Evolutionary conservation across 2,113 vertebrate species (phyloP), one percentile per base, ranked within the genome.

Genomic region (Gadus macrocephalus): DNA sequence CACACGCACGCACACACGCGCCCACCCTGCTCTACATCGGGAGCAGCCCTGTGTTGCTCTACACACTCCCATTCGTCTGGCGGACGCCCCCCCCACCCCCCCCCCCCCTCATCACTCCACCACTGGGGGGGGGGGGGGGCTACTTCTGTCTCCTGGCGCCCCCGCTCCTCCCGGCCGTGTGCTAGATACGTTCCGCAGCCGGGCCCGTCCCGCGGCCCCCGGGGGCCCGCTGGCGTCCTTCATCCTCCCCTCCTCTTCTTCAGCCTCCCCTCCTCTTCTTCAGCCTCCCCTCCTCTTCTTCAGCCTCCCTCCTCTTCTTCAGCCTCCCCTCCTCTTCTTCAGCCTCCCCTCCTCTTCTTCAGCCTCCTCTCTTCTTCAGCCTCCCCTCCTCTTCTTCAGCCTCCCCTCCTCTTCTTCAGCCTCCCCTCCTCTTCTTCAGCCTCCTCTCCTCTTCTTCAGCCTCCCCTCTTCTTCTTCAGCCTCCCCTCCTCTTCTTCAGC

Each of bases 71-170:
- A 76, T 74, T 69, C 35, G 81, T 80, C 78, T 58, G 75, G 78
- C 82, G 86, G 79, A n/a, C n/a, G n/a, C n/a, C n/a, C n/a, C n/a
- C n/a, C n/a, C n/a, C n/a, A n/a, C n/a, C n/a, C n/a, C n/a, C n/a
- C n/a, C n/a, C n/a, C n/a, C 62, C 38, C 25, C 72, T 81, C 78
- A 60, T 67, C 68, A 73, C 80, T 79, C 59, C 76, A 64, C 79
- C 79, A 15, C 53, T 69, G 77, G 82, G 80, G 82, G 78, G 67
- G 75, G 77, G 83, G n/a, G n/a, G n/a, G n/a, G n/a, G n/a, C 77
- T 84, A 84, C 62, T 86, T 86, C 73, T 84, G 77, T 84, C 80
- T 72, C 68, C 55, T 58, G 15, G 55, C 4, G 55, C 53, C 69
- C 80, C 64, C 16, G 61, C 49, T 55, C 67, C 74, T 59, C 67